phyloP scores from a whole-genome alignment of 2,888 invertebrate genomes.

The Hypomecis punctinalis region DNA sequence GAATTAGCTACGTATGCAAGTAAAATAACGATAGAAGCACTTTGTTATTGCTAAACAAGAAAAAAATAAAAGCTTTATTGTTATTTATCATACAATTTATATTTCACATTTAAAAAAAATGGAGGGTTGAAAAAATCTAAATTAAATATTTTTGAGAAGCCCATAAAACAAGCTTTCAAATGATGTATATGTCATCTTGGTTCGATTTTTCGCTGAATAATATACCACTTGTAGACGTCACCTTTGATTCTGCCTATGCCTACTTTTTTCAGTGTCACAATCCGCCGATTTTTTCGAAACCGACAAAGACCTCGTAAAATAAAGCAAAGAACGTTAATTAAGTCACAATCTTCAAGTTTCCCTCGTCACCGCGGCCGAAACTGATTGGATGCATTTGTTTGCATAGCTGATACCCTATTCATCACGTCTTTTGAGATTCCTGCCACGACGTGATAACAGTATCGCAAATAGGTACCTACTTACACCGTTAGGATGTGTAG shows the following conservation, averaged over 20 bases:
- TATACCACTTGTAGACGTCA: too few species aligned
- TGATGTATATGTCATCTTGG: too few species aligned
- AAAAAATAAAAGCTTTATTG: too few species aligned
- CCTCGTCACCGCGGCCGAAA: conserved; percentile 51
- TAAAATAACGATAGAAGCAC: too few species aligned
- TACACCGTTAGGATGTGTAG: not conserved
- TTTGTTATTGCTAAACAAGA: too few species aligned
- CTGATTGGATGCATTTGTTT: conserved; percentile 71
- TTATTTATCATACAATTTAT: too few species aligned
- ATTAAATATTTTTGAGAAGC: too few species aligned
- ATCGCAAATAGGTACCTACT: conserved; percentile 4
- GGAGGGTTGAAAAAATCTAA: too few species aligned
- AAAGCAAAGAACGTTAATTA: conserved; percentile 38
- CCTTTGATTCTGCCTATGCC: not conserved
- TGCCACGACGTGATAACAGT: conserved; percentile 26
- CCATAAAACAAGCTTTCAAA: too few species aligned
- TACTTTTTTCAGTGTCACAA: not conserved
- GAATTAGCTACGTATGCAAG: too few species aligned
- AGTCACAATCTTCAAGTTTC: conserved; percentile 53
- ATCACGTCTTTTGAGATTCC: conserved; percentile 56
- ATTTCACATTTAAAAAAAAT: too few species aligned
- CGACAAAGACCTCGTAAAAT: conserved; percentile 21
- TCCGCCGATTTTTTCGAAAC: not conserved
- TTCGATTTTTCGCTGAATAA: too few species aligned
- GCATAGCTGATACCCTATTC: conserved; percentile 73